These are phyloP conservation scores for Nothoprocta pentlandii DNA, from an alignment of 2,113 vertebrate species.

Conservation along the genomic window DNA sequence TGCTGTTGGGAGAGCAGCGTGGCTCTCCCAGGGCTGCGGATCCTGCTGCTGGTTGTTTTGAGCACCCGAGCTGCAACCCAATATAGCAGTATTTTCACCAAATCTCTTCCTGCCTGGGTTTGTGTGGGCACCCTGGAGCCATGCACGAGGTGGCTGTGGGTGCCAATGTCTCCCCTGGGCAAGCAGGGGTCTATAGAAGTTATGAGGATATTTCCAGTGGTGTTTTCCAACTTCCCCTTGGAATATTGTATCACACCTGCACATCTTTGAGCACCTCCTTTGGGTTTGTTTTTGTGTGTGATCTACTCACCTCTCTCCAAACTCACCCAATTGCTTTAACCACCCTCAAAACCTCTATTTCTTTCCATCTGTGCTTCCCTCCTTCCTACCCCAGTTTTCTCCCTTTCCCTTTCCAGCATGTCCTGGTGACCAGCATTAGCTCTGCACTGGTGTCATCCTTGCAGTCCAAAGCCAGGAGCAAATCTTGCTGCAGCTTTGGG, in stretches of 20 bases:
- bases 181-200: not conserved
- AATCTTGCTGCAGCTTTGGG: not conserved
- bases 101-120: not conserved
- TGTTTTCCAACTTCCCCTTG: not conserved
- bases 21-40: slow-evolving; percentile 35
- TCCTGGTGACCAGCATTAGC: not conserved
- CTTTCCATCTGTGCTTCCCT: not conserved
- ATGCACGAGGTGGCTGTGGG: not conserved
- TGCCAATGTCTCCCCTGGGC: not conserved
- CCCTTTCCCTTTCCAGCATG: not conserved
- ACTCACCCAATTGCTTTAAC: not conserved
- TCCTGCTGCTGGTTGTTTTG: slow-evolving; percentile 31
- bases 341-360: not conserved
- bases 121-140: not conserved
- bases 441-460: not conserved
- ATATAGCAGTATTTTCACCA: not conserved
- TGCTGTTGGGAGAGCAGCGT: slow-evolving; percentile 8
- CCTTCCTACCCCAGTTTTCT: not conserved
- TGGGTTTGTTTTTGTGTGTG: not conserved
- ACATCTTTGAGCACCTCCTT: not conserved
- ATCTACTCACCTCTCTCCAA: not conserved
- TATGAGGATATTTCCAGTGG: not conserved
- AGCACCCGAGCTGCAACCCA: not conserved
- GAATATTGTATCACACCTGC: not conserved
- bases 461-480: not conserved